Evolutionary conservation across 2,888 invertebrate genomes (phyloP).

Genomic region (Phorcus lineatus): DNA sequence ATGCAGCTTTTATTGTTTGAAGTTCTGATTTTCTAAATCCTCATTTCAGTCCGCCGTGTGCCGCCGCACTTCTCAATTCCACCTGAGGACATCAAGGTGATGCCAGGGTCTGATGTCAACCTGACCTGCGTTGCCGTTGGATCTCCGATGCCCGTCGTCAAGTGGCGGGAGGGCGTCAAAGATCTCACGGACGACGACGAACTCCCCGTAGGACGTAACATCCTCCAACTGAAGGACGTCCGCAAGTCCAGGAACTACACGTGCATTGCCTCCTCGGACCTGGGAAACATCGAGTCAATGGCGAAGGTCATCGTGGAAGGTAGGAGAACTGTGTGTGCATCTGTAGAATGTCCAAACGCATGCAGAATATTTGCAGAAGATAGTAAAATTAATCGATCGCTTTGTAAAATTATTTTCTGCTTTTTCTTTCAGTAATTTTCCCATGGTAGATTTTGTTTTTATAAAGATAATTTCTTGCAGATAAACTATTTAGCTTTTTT

Average conservation of each 20-base stretch:
- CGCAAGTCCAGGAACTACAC: slow-evolving; percentile 96
- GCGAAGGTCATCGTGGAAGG: slow-evolving; percentile 97
- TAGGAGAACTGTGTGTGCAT: slow-evolving; percentile 73
- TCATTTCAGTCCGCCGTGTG: slow-evolving; percentile 90
- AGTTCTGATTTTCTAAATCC: neutral
- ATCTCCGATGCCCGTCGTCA: slow-evolving; percentile 97
- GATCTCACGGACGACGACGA: slow-evolving; percentile 82
- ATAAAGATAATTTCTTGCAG: too few species aligned
- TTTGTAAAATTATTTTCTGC: too few species aligned
- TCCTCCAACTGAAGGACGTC: slow-evolving; percentile 89
- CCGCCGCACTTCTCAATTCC: slow-evolving; percentile 96
- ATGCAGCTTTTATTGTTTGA: too few species aligned
- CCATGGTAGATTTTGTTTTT: too few species aligned
- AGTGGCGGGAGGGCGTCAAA: slow-evolving; percentile 78
- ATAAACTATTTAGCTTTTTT: too few species aligned
- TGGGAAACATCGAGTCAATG: slow-evolving; percentile 90
- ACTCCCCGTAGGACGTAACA: slow-evolving; percentile 83
- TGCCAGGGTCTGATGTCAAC: slow-evolving; percentile 92
- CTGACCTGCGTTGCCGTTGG: slow-evolving; percentile 97
- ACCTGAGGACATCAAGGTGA: slow-evolving; percentile 83
- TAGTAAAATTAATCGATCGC: too few species aligned
- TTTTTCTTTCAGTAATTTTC: too few species aligned
- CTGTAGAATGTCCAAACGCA: too few species aligned
- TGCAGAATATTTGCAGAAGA: too few species aligned
- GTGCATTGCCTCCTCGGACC: slow-evolving; percentile 94